These are phyloP conservation scores for Melipona beecheii DNA, from an alignment of 2,888 invertebrate species.

Conservation along the genomic window DNA sequence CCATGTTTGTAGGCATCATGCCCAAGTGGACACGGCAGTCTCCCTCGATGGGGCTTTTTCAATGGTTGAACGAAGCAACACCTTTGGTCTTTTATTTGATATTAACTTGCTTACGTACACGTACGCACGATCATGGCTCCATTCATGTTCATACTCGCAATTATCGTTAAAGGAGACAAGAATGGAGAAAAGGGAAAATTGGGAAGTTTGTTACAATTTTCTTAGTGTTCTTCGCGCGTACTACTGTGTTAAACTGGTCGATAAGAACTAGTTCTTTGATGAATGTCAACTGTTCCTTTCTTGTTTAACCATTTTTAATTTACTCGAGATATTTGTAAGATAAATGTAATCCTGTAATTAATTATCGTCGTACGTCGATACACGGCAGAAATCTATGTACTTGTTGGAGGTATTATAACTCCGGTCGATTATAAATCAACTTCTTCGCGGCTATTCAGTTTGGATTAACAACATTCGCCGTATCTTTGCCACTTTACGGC, in stretches of 20 bases:
- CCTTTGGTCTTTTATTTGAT: not conserved
- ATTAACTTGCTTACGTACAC: not conserved
- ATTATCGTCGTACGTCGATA: not conserved
- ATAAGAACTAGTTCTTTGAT: no score
- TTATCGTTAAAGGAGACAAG: no score
- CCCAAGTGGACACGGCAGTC: not conserved
- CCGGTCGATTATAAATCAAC: not conserved
- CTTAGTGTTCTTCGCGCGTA: no score
- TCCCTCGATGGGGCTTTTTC: not conserved
- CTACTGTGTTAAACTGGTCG: no score
- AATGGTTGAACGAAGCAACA: not conserved
- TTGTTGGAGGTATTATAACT: not conserved
- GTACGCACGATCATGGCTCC: not conserved
- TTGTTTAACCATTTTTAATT: not conserved
- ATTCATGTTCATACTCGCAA: not conserved
- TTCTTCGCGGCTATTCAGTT: not conserved
- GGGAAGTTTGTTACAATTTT: not conserved
- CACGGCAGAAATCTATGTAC: not conserved
- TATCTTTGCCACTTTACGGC: not conserved
- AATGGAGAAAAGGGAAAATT: not conserved
- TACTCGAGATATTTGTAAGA: not conserved
- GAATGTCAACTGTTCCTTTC: not conserved
- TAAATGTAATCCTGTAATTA: not conserved
- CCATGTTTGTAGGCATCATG: slow-evolving; percentile 15
- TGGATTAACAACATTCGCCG: not conserved